These are phyloP conservation scores for Dendrocincla fuliginosa DNA, from an alignment of 2,797 vertebrate genomes.

Conservation along the genomic window DNA sequence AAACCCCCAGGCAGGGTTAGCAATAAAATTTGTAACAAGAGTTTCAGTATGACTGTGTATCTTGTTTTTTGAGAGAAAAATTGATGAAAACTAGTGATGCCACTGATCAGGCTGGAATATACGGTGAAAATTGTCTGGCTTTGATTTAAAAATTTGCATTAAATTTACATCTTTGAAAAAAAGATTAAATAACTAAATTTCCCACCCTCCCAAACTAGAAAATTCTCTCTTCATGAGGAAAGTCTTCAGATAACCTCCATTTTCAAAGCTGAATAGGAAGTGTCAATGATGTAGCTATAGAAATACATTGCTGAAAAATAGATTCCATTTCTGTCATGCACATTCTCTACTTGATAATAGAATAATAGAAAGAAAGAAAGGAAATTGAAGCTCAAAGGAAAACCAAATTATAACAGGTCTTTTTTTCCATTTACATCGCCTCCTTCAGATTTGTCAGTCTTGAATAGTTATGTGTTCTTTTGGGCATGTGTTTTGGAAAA, in stretches of 20 bases:
- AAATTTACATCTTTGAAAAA: not conserved
- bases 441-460: not conserved
- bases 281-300: conserved; percentile 18
- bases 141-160: not conserved
- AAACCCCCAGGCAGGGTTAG: not conserved
- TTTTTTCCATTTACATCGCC: not conserved
- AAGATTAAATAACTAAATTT: not conserved
- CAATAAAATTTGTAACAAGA: not conserved
- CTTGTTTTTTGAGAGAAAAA: not conserved
- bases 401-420: fast-evolving
- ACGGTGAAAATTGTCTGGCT: not conserved
- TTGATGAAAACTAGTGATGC: not conserved
- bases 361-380: not conserved
- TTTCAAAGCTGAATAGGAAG: conserved; percentile 50
- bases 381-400: not conserved
- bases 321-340: not conserved
- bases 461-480: not conserved
- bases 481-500: not conserved
- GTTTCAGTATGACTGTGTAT: not conserved
- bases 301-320: conserved; percentile 19
- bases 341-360: not conserved
- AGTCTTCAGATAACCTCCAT: not conserved
- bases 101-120: not conserved
- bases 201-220: not conserved
- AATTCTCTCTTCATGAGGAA: conserved; percentile 13